Base-by-base conservation (phyloP, 2,113 vertebrate genomes). In the Pipra filicauda region DNA sequence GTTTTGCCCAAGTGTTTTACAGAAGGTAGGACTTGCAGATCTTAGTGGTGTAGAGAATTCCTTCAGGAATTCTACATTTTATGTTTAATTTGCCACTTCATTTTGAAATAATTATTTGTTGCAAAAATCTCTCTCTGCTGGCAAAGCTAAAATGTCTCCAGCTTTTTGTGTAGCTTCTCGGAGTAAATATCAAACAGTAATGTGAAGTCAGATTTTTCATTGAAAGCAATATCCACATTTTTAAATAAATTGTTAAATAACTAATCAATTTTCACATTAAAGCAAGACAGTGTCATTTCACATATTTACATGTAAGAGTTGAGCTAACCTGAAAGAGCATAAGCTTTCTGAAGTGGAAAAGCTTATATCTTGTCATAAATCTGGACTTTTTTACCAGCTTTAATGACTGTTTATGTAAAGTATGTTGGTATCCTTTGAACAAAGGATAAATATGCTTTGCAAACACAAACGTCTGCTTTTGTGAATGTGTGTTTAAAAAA, bases 181-280 rank as follows among this genome's bases (percentile, higher is more conserved):
- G 89, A 98, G 92, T 77, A 95, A 85, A 89, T 95, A 44, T 96
- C 85, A 52, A 95, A 90, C 76, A 86, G 35, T 27, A 75, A 83
- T 41, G 18, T 77, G 28, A 95, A 79, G 88, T 87, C 54, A 74
- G 62, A 87, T 89, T 89, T 70, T 90, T 95, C 95, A 78, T 33
- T 93, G 84, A 91, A 93, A 97, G 46, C 30, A 91, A 67, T 93
- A 91, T 89, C 81, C 93, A 95, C 85, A 33, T 80, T 96, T 97
- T 98, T 97, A 98, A 97, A 98, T 97, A 95, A 97, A 90, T 95
- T 94, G 90, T 96, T 98, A 97, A 97, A 92, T 94, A 93, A 96
- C 64, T 79, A 75, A 96, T 93, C 95, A 39, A 87, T 72, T 97
- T 97, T 96, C 95, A 96, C 95, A 96, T 97, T 97, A 97, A 94